A percentile compares a stretch with the other conserved stretches of the same genome.
Conservation (phyloP, 1,140 invertebrate species). For the Atopsyche davidsoni region DNA sequence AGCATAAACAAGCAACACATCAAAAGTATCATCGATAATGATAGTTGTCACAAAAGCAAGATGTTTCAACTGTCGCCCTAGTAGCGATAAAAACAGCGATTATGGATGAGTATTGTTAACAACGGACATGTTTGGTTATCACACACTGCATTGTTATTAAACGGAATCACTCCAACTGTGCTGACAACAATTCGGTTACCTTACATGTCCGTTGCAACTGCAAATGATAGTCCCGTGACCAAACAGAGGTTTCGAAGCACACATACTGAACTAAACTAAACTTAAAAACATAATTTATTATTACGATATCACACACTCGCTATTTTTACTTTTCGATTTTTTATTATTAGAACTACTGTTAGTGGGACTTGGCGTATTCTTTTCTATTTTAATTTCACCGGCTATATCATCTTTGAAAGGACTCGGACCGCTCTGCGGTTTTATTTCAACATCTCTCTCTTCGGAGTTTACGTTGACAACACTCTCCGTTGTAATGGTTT, state of each 20-base stretch:
- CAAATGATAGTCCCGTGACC: constrained; percentile 1
- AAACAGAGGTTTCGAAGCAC: constrained; percentile 5
- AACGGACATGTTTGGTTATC: constrained; percentile 26
- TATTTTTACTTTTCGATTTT: constrained; percentile 6
- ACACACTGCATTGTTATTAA: constrained; percentile 25
- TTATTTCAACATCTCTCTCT: too few species aligned
- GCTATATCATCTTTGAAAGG: too few species aligned
- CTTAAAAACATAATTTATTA: background rate
- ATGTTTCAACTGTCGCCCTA: too few species aligned
- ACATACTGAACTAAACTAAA: constrained; percentile 5
- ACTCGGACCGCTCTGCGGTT: too few species aligned
- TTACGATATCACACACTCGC: constrained; percentile 9
- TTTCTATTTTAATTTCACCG: background rate
- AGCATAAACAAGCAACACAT: constrained; percentile 2
- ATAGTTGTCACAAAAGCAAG: constrained; percentile 8
- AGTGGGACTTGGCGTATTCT: background rate
- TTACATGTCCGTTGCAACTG: constrained; percentile 25
- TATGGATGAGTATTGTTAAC: too few species aligned
- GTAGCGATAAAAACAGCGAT: too few species aligned
- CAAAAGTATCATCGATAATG: background rate
- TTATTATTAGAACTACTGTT: background rate
- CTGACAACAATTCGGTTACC: constrained; percentile 15
- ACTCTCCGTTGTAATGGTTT: too few species aligned
- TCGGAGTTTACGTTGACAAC: too few species aligned
- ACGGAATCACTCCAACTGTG: constrained; percentile 10